Base-by-base conservation (phyloP, 2,113 vertebrate genomes). In the Nesospiza acunhae region DNA sequence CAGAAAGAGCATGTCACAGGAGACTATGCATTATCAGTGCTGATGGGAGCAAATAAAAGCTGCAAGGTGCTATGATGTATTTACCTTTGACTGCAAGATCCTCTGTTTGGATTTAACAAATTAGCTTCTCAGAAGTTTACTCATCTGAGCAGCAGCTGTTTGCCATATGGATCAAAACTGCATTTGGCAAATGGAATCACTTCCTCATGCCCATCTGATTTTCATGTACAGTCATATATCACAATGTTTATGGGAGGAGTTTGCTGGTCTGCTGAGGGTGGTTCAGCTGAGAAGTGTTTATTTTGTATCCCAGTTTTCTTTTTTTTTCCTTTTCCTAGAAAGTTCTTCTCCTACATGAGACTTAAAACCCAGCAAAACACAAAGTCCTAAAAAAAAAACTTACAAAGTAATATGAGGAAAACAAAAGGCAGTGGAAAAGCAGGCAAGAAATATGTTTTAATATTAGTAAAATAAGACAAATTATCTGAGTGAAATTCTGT, bases 161-260 rank as follows among this genome's bases (percentile, higher is more conserved):
- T 96, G 69, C 94, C 94, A 95, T 92, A 96, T 92, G 96, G 80
- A 78, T 92, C 73, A 85, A 73, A 96, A 90, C 64, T 89, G 62
- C 19, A 26, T 77, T 94, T 96, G 93, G 94, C 81, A 95, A 94
- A 90, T 17, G 35, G 73, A 88, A 75, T 84, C 4, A 68, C 42
- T 92, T 95, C 80, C 90, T 84, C 49, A n/a, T 91, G 77, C 74
- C 96, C 80, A 95, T 96, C 91, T 95, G 91, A 96, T 95, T 96
- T 95, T 89, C 94, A 90, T 87, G 79, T 90, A 84, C 49, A 93
- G 77, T 64, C 67, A 58, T 87, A 72, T 83, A 90, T 90, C n/a
- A 84, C 56, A 93, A 85, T 58, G 70, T 72, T 84, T 86, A 69
- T 81, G 75, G 64, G 86, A 89, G 78, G 58, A 87, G 87, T 80